A percentile compares a stretch with the other conserved stretches of the same genome.
Evolutionary conservation across 1,140 invertebrate genomes (phyloP).

Genomic region (Macrobrachium nipponense): DNA sequence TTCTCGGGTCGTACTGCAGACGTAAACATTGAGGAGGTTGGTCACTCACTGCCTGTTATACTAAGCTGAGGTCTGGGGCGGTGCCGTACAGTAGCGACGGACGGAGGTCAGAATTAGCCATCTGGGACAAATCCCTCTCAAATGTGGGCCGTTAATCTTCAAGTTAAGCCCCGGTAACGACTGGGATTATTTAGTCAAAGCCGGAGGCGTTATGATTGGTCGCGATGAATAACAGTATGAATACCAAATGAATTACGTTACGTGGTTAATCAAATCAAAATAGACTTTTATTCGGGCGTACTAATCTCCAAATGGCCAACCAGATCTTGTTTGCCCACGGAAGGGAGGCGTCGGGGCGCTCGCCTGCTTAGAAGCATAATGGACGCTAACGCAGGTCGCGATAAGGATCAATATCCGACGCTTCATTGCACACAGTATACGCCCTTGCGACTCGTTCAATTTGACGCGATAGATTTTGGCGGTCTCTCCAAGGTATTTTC

Average conservation of each 20-base stretch:
- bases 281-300: constrained; percentile 51
- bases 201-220: constrained; percentile 41
- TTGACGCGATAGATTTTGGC: constrained; percentile 48
- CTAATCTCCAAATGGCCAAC: constrained; percentile 56
- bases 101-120: constrained; percentile 12
- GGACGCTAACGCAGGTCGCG: not conserved
- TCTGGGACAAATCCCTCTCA: constrained; percentile 11
- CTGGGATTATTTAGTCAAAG: not conserved
- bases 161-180: not conserved
- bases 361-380: not conserved
- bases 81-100: too few species aligned
- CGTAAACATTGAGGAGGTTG: too few species aligned
- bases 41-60: too few species aligned
- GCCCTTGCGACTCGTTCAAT: constrained; percentile 28
- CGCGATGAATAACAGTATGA: constrained; percentile 50
- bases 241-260: constrained; percentile 52
- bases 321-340: constrained; percentile 28
- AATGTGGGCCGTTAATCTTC: not conserved
- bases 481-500: constrained; percentile 17
- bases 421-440: not conserved
- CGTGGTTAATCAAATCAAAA: constrained; percentile 61
- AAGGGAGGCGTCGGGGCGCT: not conserved
- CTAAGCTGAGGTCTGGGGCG: too few species aligned
- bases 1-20: too few species aligned
- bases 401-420: not conserved